Percentiles rank a stretch among this genome's conserved stretches.
Conservation (phyloP, 2,113 vertebrate species). For the Podarcis muralis region DNA sequence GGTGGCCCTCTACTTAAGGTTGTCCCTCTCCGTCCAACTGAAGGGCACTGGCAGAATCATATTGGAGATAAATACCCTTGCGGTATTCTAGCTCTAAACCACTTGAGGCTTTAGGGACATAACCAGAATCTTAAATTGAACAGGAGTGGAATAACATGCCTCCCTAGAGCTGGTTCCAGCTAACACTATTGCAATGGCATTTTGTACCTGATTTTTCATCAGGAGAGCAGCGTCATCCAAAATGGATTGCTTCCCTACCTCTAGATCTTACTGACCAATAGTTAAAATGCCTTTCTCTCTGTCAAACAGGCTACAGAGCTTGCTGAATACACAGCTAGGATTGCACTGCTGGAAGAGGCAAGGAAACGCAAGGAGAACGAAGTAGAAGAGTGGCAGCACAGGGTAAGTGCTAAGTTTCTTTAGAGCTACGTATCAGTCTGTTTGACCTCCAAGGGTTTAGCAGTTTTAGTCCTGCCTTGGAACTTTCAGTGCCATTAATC, state of each 20-base stretch:
- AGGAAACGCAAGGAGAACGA: constrained; percentile 88
- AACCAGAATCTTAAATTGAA: neutral
- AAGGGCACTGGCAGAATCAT: neutral
- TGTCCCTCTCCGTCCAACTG: neutral
- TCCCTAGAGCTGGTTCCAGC: neutral
- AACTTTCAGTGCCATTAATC: neutral
- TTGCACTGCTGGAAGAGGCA: constrained; percentile 89
- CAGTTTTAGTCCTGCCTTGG: neutral
- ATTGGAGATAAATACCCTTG: neutral
- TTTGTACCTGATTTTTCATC: neutral
- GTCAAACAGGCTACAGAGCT: constrained; percentile 86
- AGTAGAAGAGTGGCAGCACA: constrained; percentile 88
- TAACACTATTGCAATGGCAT: neutral
- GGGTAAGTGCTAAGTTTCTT: constrained; percentile 75
- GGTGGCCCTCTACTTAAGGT: too few relatives aligned
- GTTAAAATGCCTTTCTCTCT: neutral
- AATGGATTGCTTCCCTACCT: neutral
- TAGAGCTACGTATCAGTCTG: neutral
- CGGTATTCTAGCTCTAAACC: neutral
- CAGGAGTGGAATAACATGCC: too few relatives aligned
- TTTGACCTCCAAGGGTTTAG: neutral
- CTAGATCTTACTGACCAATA: neutral
- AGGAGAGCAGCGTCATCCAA: neutral
- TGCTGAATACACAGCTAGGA: constrained; percentile 88
- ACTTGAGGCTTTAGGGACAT: neutral